Base-by-base conservation (phyloP, 2,888 invertebrate genomes). In the Drosophila planitibia region DNA sequence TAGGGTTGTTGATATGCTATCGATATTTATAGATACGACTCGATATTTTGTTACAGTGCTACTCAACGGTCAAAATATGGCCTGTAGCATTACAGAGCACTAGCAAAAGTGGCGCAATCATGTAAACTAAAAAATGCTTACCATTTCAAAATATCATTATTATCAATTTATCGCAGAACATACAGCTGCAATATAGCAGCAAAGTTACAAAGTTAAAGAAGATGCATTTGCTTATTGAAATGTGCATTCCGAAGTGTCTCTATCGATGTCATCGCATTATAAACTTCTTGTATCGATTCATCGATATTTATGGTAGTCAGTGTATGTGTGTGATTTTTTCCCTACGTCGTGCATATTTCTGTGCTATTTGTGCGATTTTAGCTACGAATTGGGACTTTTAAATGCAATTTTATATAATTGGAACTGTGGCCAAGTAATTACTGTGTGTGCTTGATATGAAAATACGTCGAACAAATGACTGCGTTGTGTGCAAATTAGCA, bases 1-100 rank as follows among this genome's bases (percentile, higher is more conserved):
- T 79, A 79, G 79, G 73, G 78, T 80, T 80, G 78, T 81, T 80
- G 79, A 76, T 79, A 81, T 79, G 81, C 79, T 81, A 79, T 79
- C 77, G 81, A 79, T 76, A 81, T 60, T 62, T 68, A 14, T 4
- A 22, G 30, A 51, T 22, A 35, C 35, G n/a, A 39, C 14, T 44
- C 55, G 62, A 62, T 68, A 32, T 53, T 30, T 55, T 12, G 2
- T 12, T 16, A 9, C 9, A 71, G 67, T 80, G 63, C 6, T 61
- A 3, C 2, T 12, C 1, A 76, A 60, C 54, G 47, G 2, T n/a
- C 2, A 28, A 35, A 10, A 19, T 22, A 25, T 9, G 19, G 1
- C 2, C 14, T 9, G 3, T n/a, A 6, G n/a, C 30, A 59, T 53
- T 80, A 9, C 16, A 51, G 72, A 79, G 44, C 81, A 78, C 81